Evolutionary conservation across 1,140 invertebrate species (phyloP).

Genomic region (Drosophila virilis): DNA sequence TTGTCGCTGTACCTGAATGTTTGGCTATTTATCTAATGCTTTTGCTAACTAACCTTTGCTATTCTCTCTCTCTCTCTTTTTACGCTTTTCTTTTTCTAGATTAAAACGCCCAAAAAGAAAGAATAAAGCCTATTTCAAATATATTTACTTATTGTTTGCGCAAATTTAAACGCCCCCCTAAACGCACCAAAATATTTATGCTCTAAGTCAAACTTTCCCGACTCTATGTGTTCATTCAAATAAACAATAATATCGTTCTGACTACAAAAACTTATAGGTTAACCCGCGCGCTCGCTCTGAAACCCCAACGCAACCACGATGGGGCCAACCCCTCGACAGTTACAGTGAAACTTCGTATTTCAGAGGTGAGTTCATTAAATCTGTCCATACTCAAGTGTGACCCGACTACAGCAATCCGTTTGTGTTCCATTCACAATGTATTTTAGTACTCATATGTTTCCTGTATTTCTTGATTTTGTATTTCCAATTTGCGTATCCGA

Average conservation of each 20-base stretch:
- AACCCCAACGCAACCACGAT: conserved; percentile 87
- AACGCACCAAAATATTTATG: conserved; percentile 48
- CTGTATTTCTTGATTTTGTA: too few species aligned
- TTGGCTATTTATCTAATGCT: conserved; percentile 44
- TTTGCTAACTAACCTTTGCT: conserved; percentile 61
- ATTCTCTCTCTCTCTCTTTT: conserved; percentile 45
- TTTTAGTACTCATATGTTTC: too few species aligned
- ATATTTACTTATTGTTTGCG: conserved; percentile 58
- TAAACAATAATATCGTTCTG: conserved; percentile 72
- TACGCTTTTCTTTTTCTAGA: conserved; percentile 65
- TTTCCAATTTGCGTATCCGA: too few species aligned
- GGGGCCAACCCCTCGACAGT: conserved; percentile 84
- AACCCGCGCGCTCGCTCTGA: conserved; percentile 88
- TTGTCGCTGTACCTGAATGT: conserved; percentile 49
- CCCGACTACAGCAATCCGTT: too few species aligned
- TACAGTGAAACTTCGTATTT: conserved; percentile 85
- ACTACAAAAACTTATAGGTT: conserved; percentile 85
- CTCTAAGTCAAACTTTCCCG: conserved; percentile 62
- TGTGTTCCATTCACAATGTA: neutral
- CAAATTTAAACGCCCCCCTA: conserved; percentile 57
- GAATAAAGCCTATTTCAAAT: conserved; percentile 71
- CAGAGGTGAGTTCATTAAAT: conserved; percentile 86
- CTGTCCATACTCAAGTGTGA: neutral
- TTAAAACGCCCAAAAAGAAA: conserved; percentile 84
- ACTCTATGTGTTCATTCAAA: conserved; percentile 78